Percentiles rank a stretch among this genome's conserved stretches.
phyloP scores from a whole-genome alignment of 2,797 vertebrate genomes.

The Pseudochromis fuscus region DNA sequence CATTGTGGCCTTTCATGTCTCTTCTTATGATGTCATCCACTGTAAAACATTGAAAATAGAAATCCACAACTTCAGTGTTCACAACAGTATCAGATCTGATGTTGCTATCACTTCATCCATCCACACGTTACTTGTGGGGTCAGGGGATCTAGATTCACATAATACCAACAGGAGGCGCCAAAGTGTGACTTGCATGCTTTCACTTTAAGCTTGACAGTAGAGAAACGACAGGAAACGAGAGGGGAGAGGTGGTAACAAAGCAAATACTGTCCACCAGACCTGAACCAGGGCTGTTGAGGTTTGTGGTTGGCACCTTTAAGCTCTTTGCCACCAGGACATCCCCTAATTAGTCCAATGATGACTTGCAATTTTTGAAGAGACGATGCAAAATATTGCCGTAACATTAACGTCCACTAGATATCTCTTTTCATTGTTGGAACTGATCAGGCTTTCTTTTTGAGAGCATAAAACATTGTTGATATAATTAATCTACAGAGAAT shows the following conservation, averaged over 20 bases:
- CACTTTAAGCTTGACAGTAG: neutral
- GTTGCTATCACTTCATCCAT: neutral
- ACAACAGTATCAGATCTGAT: neutral
- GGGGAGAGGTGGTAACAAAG: neutral
- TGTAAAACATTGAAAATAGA: constrained; percentile 73
- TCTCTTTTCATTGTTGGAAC: constrained; percentile 9
- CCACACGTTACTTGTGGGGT: neutral
- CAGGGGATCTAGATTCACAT: neutral
- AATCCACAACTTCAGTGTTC: constrained; percentile 4
- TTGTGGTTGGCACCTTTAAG: constrained; percentile 13
- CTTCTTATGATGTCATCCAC: constrained; percentile 98
- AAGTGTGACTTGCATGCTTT: neutral
- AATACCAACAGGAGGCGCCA: constrained; percentile 24
- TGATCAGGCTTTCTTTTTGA: too few species aligned
- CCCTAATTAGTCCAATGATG: neutral
- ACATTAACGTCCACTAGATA: constrained; percentile 30
- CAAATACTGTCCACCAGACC: neutral
- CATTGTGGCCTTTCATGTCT: constrained; percentile 91
- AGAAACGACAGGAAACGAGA: constrained; percentile 17
- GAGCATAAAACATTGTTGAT: too few species aligned
- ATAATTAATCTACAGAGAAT: too few species aligned
- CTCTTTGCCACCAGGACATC: neutral
- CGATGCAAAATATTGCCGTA: neutral
- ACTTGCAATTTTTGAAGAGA: neutral
- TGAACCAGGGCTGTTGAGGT: constrained; percentile 24